Percentiles rank a stretch among this genome's conserved stretches.
These are phyloP conservation scores for Morinoia aosen DNA, from an alignment of 2,888 invertebrate species.

Conservation along the genomic window DNA sequence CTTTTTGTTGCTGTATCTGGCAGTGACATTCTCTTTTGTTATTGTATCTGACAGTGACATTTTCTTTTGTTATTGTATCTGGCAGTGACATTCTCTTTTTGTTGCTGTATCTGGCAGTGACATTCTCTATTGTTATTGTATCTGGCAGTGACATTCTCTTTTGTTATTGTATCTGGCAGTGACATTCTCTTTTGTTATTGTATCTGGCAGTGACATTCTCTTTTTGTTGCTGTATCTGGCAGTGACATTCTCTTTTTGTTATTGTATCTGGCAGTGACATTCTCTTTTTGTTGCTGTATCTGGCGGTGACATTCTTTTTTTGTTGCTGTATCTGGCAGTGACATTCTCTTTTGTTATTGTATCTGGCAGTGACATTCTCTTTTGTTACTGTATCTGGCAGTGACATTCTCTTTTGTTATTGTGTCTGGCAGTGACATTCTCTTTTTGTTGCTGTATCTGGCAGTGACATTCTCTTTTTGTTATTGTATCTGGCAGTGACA, in stretches of 20 bases:
- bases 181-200: too few relatives aligned
- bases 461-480: too few relatives aligned
- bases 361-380: neutral
- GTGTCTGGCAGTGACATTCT: neutral
- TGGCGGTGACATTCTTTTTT: too few relatives aligned
- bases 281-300: neutral
- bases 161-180: neutral
- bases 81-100: too few relatives aligned
- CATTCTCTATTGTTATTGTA: too few relatives aligned
- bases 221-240: neutral
- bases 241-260: too few relatives aligned
- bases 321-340: neutral
- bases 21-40: too few relatives aligned
- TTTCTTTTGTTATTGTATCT: neutral
- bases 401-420: too few relatives aligned
- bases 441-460: neutral
- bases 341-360: too few relatives aligned
- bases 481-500: neutral
- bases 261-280: neutral
- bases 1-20: neutral
- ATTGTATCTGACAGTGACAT: neutral
- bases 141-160: too few relatives aligned
- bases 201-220: neutral
- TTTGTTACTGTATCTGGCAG: neutral
- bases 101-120: neutral